phyloP scores from a whole-genome alignment of 2,888 invertebrate species.

The Athalia circularis region DNA sequence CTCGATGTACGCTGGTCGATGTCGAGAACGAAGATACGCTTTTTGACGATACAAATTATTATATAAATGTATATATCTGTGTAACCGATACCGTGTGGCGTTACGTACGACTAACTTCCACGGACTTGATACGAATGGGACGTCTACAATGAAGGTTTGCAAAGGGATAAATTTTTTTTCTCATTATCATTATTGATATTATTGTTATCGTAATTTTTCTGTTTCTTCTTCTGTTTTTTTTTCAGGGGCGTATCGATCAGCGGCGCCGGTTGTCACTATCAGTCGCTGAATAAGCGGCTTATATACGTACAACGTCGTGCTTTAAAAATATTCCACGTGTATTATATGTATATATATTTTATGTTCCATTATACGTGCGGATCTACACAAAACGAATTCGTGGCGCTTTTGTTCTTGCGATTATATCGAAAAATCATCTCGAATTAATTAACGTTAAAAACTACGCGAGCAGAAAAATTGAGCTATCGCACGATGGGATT shows the following conservation, averaged over 20 bases:
- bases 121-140: conserved; percentile 32
- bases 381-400: too few relatives aligned
- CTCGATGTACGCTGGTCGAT: too few relatives aligned
- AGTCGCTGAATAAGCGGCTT: conserved; percentile 20
- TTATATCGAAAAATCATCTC: too few relatives aligned
- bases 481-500: conserved; percentile 20
- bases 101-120: conserved; percentile 37
- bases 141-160: conserved; percentile 24
- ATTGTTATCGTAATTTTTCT: background rate
- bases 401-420: too few relatives aligned
- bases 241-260: conserved; percentile 20
- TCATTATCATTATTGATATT: background rate
- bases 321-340: too few relatives aligned
- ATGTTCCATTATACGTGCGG: too few relatives aligned
- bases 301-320: background rate
- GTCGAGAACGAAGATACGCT: too few relatives aligned
- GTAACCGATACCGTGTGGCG: conserved; percentile 34
- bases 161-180: background rate
- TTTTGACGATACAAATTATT: too few relatives aligned
- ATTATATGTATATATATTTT: too few relatives aligned
- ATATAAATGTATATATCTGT: background rate
- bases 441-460: too few relatives aligned
- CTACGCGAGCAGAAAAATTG: background rate
- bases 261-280: conserved; percentile 25
- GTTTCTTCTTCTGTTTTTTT: conserved; percentile 1